A percentile compares a stretch with the other conserved stretches of the same genome.
phyloP scores from a whole-genome alignment of 2,888 invertebrate genomes.

The Agonopterix subpropinquella region DNA sequence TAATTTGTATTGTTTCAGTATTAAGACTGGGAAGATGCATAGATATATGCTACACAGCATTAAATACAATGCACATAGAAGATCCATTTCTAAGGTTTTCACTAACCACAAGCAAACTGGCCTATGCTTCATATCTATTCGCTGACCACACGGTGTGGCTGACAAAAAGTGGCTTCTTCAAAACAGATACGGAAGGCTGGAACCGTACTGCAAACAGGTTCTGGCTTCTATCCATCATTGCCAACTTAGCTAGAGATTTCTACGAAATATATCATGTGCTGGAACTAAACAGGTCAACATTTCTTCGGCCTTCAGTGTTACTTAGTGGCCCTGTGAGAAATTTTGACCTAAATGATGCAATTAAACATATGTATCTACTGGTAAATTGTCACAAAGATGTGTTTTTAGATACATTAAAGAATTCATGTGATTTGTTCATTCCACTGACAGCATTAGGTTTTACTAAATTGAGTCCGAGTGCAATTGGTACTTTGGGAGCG shows the following conservation, averaged over 20 bases:
- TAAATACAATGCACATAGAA: conserved; percentile 82
- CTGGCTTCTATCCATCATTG: conserved; percentile 88
- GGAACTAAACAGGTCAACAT: conserved; percentile 57
- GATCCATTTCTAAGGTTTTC: conserved; percentile 82
- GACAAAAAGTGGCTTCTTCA: conserved; percentile 81
- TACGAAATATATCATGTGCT: conserved; percentile 85
- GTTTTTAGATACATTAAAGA: conserved; percentile 88
- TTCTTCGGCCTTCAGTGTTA: conserved; percentile 58
- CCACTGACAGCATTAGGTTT: conserved; percentile 89
- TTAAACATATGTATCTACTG: conserved; percentile 43
- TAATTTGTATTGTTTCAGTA: conserved; percentile 77
- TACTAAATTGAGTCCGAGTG: conserved; percentile 84
- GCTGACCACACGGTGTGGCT: conserved; percentile 93
- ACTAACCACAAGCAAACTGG: conserved; percentile 85
- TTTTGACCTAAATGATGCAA: conserved; percentile 32
- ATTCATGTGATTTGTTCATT: conserved; percentile 90
- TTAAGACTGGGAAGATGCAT: conserved; percentile 89
- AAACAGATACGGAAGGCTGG: conserved; percentile 86
- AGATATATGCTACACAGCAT: conserved; percentile 85
- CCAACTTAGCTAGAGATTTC: conserved; percentile 88
- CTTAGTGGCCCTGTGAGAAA: conserved; percentile 36
- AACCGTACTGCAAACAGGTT: conserved; percentile 83
- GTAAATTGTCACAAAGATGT: conserved; percentile 76
- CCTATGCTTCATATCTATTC: conserved; percentile 85
- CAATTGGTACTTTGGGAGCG: conserved; percentile 86